Conservation (phyloP, 2,888 invertebrate species). For the Melangyna quadrimaculata region DNA sequence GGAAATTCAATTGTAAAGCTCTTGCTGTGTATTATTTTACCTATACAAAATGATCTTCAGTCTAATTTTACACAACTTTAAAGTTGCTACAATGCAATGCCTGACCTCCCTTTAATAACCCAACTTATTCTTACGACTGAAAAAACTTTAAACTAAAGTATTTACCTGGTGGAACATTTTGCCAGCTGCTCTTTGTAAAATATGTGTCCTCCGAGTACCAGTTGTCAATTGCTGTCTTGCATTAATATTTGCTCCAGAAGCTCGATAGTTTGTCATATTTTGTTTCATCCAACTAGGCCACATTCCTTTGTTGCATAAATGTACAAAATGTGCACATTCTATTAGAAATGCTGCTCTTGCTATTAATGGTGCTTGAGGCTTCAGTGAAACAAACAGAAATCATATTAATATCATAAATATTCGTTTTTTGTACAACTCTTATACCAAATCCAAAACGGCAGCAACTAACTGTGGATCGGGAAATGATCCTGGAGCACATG, state of each 20-base stretch:
- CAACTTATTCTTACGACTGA: too few species aligned
- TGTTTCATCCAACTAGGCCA: slow-evolving; percentile 99
- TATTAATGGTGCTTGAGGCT: slow-evolving; percentile 97
- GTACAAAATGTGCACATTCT: slow-evolving; percentile 98
- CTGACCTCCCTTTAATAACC: too few species aligned
- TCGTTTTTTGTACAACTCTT: slow-evolving; percentile 74
- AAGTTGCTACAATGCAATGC: too few species aligned
- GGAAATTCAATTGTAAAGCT: too few species aligned
- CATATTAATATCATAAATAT: too few species aligned
- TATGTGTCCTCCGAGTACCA: slow-evolving; percentile 85
- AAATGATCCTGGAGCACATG: slow-evolving; percentile 96
- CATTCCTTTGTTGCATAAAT: slow-evolving; percentile 98
- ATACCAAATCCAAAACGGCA: slow-evolving; percentile 96
- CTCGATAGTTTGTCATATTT: slow-evolving; percentile 88
- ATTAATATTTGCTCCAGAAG: slow-evolving; percentile 83
- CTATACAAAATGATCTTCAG: too few species aligned
- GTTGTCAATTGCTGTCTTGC: slow-evolving; percentile 82
- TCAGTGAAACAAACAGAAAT: slow-evolving; percentile 68
- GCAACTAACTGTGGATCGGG: slow-evolving; percentile 98
- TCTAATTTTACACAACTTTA: too few species aligned
- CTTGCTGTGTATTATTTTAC: too few species aligned
- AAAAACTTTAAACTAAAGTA: too few species aligned
- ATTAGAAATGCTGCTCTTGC: slow-evolving; percentile 94
- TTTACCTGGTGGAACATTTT: slow-evolving; percentile 94
- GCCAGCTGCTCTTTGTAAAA: slow-evolving; percentile 94